phyloP scores from a whole-genome alignment of 2,797 vertebrate genomes.

The Heliangelus exortis region DNA sequence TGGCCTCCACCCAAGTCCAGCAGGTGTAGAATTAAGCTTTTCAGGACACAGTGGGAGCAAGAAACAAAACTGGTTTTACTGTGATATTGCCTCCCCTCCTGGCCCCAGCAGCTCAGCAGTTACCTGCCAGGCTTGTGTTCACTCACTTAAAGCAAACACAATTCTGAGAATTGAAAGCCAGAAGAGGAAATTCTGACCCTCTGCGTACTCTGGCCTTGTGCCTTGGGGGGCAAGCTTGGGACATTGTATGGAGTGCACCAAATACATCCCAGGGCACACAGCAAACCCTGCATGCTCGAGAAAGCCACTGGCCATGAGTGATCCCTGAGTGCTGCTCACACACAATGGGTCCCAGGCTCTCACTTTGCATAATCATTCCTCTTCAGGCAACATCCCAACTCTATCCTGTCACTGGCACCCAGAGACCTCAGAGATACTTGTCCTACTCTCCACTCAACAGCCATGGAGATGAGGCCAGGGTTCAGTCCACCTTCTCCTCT shows the following conservation, averaged over 20 bases:
- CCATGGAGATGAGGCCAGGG: neutral
- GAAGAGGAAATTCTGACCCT: neutral
- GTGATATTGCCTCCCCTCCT: accelerated
- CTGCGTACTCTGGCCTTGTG: accelerated
- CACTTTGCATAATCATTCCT: neutral
- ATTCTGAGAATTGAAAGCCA: neutral
- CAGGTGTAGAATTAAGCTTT: neutral
- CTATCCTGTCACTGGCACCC: neutral
- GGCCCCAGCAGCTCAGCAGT: neutral
- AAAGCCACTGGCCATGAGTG: neutral
- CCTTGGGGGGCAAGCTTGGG: neutral
- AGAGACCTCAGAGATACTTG: neutral
- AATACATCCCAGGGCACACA: neutral
- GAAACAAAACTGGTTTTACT: neutral
- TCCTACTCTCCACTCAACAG: neutral
- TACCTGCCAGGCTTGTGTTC: neutral
- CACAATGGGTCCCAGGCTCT: neutral
- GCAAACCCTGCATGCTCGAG: neutral
- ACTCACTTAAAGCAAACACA: neutral
- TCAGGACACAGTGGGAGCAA: neutral
- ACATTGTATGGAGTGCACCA: accelerated
- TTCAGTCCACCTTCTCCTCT: neutral
- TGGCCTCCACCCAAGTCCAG: neutral
- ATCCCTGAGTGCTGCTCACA: neutral
- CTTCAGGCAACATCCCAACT: neutral